A percentile compares a stretch with the other conserved stretches of the same genome.
phyloP scores from a whole-genome alignment of 1,140 invertebrate genomes.

The Polypedilum pembai region DNA sequence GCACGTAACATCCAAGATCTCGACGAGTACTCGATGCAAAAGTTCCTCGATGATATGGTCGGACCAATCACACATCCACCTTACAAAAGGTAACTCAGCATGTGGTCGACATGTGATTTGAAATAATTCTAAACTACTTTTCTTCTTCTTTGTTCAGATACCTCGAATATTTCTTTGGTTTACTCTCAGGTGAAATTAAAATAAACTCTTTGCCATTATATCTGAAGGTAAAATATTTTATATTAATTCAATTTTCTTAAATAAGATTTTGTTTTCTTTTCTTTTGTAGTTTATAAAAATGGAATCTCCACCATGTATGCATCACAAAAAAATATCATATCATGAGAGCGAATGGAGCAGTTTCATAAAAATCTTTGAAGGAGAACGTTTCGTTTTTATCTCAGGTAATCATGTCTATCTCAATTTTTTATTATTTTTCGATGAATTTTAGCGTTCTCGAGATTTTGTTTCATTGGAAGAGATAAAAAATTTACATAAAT shows the following conservation, averaged over 20 bases:
- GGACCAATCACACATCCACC: conserved; percentile 60
- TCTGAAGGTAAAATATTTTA: conserved; percentile 37
- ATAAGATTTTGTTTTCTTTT: too few species aligned
- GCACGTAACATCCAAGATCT: conserved; percentile 36
- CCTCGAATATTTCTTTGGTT: conserved; percentile 60
- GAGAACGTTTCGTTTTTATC: conserved; percentile 63
- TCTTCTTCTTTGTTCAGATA: conserved; percentile 46
- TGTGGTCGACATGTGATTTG: not conserved
- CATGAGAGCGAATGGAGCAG: conserved; percentile 56
- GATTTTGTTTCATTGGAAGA: not conserved
- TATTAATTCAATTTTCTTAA: too few species aligned
- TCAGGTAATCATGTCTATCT: conserved; percentile 42
- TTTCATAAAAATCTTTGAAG: conserved; percentile 59
- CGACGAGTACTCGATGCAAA: conserved; percentile 70
- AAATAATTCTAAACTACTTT: not conserved
- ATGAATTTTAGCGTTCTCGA: not conserved
- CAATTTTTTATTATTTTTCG: not conserved
- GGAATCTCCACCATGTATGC: conserved; percentile 31
- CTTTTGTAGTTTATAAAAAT: conserved; percentile 32
- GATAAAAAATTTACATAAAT: not conserved
- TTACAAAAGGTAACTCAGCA: conserved; percentile 56
- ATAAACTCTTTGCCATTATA: conserved; percentile 57
- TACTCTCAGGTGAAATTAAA: conserved; percentile 54
- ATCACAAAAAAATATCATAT: conserved; percentile 46
- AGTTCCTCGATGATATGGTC: conserved; percentile 68